phyloP scores from a whole-genome alignment of 2,888 invertebrate species.

The Andricus curvator region DNA sequence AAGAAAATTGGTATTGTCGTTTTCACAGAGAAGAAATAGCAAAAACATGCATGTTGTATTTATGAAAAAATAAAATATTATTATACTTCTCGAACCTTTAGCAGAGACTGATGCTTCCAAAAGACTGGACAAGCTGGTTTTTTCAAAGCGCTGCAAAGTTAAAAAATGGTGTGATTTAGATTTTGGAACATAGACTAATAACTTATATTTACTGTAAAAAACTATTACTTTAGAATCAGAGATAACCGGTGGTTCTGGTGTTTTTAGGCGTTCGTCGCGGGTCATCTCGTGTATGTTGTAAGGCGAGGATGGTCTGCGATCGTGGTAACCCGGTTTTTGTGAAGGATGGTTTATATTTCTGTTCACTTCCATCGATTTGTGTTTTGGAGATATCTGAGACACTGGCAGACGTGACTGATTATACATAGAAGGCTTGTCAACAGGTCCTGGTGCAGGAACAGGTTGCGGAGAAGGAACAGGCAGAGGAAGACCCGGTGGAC shows the following conservation, averaged over 20 bases:
- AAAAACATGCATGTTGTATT: neutral
- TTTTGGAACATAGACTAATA: neutral
- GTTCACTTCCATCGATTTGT: constrained; percentile 1
- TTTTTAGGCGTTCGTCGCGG: constrained; percentile 70
- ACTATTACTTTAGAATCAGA: constrained; percentile 75
- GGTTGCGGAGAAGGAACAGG: constrained; percentile 50
- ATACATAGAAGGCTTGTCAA: constrained; percentile 15
- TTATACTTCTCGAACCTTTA: constrained; percentile 71
- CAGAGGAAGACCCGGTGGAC: constrained; percentile 43
- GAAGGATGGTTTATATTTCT: neutral
- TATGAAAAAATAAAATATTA: neutral
- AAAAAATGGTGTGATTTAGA: neutral
- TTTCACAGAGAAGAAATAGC: neutral
- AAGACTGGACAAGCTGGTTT: constrained; percentile 77
- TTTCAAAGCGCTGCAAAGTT: constrained; percentile 74
- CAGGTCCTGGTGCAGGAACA: constrained; percentile 58
- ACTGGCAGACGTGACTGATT: constrained; percentile 40
- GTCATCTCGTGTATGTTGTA: constrained; percentile 57
- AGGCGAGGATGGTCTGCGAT: constrained; percentile 48
- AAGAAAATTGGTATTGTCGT: constrained; percentile 43
- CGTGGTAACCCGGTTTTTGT: constrained; percentile 31
- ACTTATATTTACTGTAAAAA: neutral
- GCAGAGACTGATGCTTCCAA: constrained; percentile 76
- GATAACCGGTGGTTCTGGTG: constrained; percentile 76
- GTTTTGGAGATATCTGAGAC: constrained; percentile 1